A percentile compares a stretch with the other conserved stretches of the same genome.
phyloP scores from a whole-genome alignment of 1,140 invertebrate species.

The Centruroides vittatus region DNA sequence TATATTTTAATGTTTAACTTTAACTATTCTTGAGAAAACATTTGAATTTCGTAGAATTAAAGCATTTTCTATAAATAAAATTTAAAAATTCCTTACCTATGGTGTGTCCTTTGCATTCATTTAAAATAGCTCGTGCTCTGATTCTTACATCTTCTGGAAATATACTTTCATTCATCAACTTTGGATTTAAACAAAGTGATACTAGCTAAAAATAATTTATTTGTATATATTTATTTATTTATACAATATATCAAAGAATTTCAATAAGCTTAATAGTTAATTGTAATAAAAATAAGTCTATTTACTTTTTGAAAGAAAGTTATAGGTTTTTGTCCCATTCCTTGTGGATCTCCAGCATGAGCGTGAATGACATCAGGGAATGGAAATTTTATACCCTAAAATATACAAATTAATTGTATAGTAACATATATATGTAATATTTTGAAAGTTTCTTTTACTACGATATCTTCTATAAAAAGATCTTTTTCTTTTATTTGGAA shows the following conservation, averaged over 20 bases:
- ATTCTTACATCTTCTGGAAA: constrained; percentile 77
- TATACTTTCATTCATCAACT: constrained; percentile 31
- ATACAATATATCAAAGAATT: neutral
- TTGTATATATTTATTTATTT: neutral
- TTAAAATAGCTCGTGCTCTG: constrained; percentile 55
- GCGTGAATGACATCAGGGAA: constrained; percentile 90
- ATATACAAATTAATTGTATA: constrained; percentile 16
- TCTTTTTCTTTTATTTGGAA: neutral
- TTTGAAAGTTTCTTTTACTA: too few relatives aligned
- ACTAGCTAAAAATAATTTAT: constrained; percentile 45
- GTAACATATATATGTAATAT: neutral
- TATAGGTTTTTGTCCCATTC: constrained; percentile 88
- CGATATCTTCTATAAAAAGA: neutral
- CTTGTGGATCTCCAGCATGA: constrained; percentile 97
- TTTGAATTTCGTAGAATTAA: too few relatives aligned
- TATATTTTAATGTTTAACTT: too few relatives aligned
- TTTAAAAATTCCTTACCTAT: constrained; percentile 35
- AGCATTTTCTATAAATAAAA: too few relatives aligned
- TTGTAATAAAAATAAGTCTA: neutral
- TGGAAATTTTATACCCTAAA: constrained; percentile 67
- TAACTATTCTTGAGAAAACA: too few relatives aligned
- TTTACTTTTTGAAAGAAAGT: constrained; percentile 53
- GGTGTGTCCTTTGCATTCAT: constrained; percentile 66
- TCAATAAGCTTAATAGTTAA: neutral
- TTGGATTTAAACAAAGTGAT: constrained; percentile 58